Conservation (phyloP, 1,140 invertebrate genomes). For the Lethocerus indicus region DNA sequence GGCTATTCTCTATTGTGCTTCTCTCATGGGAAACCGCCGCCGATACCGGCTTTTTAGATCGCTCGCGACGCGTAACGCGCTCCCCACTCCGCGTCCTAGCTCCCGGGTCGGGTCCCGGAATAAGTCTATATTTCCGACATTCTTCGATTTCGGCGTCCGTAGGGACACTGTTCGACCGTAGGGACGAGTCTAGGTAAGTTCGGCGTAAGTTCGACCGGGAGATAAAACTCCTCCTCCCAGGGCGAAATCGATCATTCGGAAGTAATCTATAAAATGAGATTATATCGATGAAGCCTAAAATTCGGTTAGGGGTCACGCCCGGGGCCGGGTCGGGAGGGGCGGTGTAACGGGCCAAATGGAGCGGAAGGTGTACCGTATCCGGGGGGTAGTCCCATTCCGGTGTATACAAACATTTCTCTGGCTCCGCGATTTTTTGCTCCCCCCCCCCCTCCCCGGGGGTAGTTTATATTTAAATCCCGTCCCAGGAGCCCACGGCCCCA, state of each 20-base stretch:
- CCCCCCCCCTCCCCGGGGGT: neutral
- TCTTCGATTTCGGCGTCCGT: too few relatives aligned
- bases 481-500: too few relatives aligned
- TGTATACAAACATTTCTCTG: conserved; percentile 8
- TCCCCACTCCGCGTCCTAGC: too few relatives aligned
- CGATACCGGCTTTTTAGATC: too few relatives aligned
- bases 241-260: too few relatives aligned
- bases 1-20: conserved; percentile 7
- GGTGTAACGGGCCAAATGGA: conserved; percentile 4
- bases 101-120: too few relatives aligned
- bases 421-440: neutral
- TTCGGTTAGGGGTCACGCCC: conserved; percentile 10
- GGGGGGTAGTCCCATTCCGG: neutral
- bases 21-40: conserved; percentile 6
- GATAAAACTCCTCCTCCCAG: neutral
- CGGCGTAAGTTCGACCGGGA: too few relatives aligned
- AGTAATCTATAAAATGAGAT: conserved; percentile 13
- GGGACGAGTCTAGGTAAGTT: too few relatives aligned
- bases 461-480: too few relatives aligned
- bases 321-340: neutral
- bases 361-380: conserved; percentile 4
- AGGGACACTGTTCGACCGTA: too few relatives aligned
- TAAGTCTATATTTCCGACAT: too few relatives aligned
- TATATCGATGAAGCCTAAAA: conserved; percentile 10
- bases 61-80: too few relatives aligned